Evolutionary conservation across 2,888 invertebrate species (phyloP).

Genomic region (Agrochola lota): DNA sequence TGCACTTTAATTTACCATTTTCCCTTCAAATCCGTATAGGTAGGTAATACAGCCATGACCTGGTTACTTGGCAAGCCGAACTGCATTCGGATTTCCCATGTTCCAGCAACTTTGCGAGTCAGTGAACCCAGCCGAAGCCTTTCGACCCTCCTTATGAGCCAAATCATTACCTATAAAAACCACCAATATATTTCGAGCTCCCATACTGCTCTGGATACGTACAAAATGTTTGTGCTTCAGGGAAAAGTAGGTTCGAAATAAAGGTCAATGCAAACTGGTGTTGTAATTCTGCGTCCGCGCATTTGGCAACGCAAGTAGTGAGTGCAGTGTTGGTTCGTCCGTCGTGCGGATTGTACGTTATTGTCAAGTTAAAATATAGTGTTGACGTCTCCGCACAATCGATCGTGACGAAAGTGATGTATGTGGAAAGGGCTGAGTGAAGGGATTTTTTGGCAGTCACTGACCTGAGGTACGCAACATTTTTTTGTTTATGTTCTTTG

Average conservation of each 20-base stretch:
- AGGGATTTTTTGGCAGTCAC: slow-evolving; percentile 59
- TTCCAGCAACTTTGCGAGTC: slow-evolving; percentile 48
- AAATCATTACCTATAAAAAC: slow-evolving; percentile 59
- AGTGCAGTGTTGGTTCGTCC: slow-evolving; percentile 69
- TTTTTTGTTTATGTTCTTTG: not conserved
- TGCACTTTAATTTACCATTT: not conserved
- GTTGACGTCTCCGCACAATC: slow-evolving; percentile 42
- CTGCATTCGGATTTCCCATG: slow-evolving; percentile 48
- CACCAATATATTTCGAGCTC: slow-evolving; percentile 34
- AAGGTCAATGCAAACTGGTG: slow-evolving; percentile 60
- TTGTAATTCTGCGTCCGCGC: slow-evolving; percentile 70
- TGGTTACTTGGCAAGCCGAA: slow-evolving; percentile 38
- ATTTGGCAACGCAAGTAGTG: slow-evolving; percentile 68
- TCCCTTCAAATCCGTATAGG: slow-evolving; percentile 27
- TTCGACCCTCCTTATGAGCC: slow-evolving; percentile 46
- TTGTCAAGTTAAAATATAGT: slow-evolving; percentile 28
- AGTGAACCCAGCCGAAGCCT: slow-evolving; percentile 62
- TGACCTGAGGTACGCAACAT: slow-evolving; percentile 52
- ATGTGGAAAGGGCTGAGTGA: slow-evolving; percentile 54
- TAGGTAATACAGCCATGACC: slow-evolving; percentile 42
- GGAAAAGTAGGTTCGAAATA: slow-evolving; percentile 36
- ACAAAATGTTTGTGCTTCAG: not conserved
- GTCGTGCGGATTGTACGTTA: slow-evolving; percentile 66
- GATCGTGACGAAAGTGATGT: slow-evolving; percentile 64
- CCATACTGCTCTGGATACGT: slow-evolving; percentile 11